Conservation (phyloP, 2,888 invertebrate genomes). For the Mystacides longicornis region DNA sequence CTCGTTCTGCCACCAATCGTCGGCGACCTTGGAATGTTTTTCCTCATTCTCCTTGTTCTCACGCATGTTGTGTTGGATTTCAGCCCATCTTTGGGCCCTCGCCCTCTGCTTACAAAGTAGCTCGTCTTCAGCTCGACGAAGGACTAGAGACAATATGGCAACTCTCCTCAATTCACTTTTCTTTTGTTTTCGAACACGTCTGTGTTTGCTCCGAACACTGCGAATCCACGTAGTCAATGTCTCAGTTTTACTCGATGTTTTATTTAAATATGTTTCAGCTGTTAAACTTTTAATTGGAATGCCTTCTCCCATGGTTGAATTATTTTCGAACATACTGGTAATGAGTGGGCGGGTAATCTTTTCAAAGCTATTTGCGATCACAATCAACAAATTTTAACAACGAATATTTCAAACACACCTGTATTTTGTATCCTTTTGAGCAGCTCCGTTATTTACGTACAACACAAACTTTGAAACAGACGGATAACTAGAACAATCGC, state of each 20-base stretch:
- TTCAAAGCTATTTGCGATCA: not conserved
- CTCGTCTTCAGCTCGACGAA: constrained; percentile 53
- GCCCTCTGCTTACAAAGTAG: constrained; percentile 55
- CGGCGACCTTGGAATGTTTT: constrained; percentile 22
- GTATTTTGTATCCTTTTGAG: constrained; percentile 14
- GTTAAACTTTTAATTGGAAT: constrained; percentile 1
- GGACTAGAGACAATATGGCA: constrained; percentile 55
- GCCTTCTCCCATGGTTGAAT: not conserved
- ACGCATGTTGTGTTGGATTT: constrained; percentile 43
- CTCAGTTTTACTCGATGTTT: constrained; percentile 38
- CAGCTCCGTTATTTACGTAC: not conserved
- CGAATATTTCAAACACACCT: constrained; percentile 13
- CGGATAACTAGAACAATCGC: not conserved
- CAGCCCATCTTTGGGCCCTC: constrained; percentile 54
- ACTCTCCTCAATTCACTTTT: constrained; percentile 56
- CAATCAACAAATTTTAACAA: constrained; percentile 6
- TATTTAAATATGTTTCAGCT: constrained; percentile 9
- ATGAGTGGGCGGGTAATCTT: not conserved
- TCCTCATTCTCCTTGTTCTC: constrained; percentile 40
- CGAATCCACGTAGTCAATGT: constrained; percentile 57
- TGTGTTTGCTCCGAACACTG: constrained; percentile 55
- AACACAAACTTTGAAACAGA: constrained; percentile 3
- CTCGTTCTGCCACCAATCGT: constrained; percentile 41
- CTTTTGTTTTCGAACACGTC: constrained; percentile 48
- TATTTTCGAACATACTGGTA: constrained; percentile 8